Percentiles rank a stretch among this genome's conserved stretches.
These are phyloP conservation scores for Cryptocheilus praepositus DNA, from an alignment of 2,888 invertebrate genomes.

Conservation along the genomic window DNA sequence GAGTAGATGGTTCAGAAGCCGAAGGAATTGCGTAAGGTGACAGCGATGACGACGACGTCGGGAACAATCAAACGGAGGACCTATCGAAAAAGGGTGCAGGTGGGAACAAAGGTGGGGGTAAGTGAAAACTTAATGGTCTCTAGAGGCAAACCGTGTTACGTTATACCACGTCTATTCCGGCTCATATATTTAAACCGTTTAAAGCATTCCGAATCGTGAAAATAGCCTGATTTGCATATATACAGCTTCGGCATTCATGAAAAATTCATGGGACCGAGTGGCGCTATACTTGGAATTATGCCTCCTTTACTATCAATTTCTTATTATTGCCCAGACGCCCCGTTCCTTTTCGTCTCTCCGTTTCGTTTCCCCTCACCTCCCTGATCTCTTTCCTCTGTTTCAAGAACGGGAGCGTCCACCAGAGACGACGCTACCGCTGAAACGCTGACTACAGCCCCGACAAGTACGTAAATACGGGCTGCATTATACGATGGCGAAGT, in stretches of 20 bases:
- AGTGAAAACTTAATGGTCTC: constrained; percentile 68
- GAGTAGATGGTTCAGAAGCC: too few relatives aligned
- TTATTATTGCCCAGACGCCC: constrained; percentile 57
- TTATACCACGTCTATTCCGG: constrained; percentile 62
- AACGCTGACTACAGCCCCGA: constrained; percentile 41
- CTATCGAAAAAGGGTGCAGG: background rate
- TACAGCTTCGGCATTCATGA: constrained; percentile 70
- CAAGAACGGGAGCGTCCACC: constrained; percentile 1
- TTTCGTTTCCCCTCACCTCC: constrained; percentile 3
- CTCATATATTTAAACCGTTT: constrained; percentile 69
- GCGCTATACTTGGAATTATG: constrained; percentile 64
- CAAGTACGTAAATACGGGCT: constrained; percentile 51
- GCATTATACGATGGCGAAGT: constrained; percentile 29
- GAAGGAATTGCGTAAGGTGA: background rate
- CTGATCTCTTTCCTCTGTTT: too few relatives aligned
- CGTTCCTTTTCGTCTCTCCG: constrained; percentile 1
- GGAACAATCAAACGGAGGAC: background rate
- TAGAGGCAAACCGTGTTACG: constrained; percentile 66
- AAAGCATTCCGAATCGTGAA: constrained; percentile 70
- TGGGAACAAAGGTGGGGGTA: constrained; percentile 34
- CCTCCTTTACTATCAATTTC: constrained; percentile 67
- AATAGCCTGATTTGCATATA: constrained; percentile 71
- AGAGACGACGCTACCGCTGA: constrained; percentile 18
- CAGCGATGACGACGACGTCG: background rate
- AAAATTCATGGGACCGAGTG: constrained; percentile 69